Evolutionary conservation across 2,797 vertebrate genomes (phyloP), one percentile per base, ranked within the genome.

Genomic region (Oryzias sinensis): DNA sequence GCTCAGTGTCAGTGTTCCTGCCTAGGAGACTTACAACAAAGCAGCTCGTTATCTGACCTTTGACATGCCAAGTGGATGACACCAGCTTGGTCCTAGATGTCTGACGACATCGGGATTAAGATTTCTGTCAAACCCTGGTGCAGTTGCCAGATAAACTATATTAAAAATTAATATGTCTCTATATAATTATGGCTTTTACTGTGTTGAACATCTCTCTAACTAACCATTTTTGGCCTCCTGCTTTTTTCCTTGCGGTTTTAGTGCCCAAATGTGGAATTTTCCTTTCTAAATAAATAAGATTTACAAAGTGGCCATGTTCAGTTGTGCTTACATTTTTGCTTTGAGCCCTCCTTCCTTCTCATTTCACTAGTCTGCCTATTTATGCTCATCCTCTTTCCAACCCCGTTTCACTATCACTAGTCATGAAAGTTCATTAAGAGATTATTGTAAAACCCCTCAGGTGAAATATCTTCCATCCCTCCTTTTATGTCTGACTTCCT

Each of bases 11-110:
- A 53, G 69, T 69, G 77, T 86, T 76, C 77, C 49, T 62, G 77
- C 69, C 25, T 37, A 42, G 46, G 62, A 79, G 52, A 52, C 69
- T 80, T 71, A 80, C 57, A 53, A 18, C 44, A 52, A 68, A 73
- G 79, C 58, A 75, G 63, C 68, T 53, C 62, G 79, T 85, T 84
- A 86, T 53, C 51, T 69, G 78, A 87, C 76, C 86, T 87, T 40
- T 89, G 84, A 88, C 87, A 68, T 40, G 62, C 45, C 82, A 87
- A 88, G 81, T 88, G 83, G 88, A 89, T 89, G 86, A 85, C 79
- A 77, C 77, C 15, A 29, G 86, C 84, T 85, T 87, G 83, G 68
- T 74, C 69, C 80, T 72, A 65, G 27, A 25, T 66, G 79, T 80
- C 79, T 87, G 82, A 88, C 65, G 76, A 74, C 83, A 86, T 85